Evolutionary conservation across 2,888 invertebrate species (phyloP).

Genomic region (Embidobia sp.): DNA sequence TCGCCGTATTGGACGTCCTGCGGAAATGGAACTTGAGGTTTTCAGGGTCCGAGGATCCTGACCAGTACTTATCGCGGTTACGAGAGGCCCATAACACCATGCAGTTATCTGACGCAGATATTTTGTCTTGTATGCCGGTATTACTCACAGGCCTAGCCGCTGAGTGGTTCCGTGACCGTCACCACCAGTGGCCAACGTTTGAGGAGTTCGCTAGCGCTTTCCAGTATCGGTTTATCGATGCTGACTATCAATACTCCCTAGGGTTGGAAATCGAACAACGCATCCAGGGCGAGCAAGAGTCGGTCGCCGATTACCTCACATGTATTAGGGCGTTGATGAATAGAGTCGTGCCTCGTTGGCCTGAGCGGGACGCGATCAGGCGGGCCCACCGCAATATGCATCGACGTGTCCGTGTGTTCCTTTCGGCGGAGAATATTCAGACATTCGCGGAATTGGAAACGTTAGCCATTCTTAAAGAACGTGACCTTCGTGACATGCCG

Average conservation of each 20-base stretch:
- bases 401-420: neutral
- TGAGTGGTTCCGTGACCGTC: neutral
- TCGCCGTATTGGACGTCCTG: neutral
- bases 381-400: neutral
- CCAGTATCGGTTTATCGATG: neutral
- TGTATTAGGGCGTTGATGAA: conserved; percentile 1
- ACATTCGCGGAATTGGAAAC: no score
- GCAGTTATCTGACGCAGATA: neutral
- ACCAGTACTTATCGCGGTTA: neutral
- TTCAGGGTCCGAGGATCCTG: neutral
- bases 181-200: neutral
- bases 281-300: neutral
- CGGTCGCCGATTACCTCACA: conserved; percentile 6
- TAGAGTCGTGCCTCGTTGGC: neutral
- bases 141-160: neutral
- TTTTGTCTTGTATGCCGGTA: neutral
- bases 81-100: neutral
- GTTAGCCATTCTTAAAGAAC: neutral
- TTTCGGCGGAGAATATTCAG: no score
- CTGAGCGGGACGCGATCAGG: neutral
- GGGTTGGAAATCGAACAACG: neutral
- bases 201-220: neutral
- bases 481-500: no score
- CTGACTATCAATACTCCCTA: neutral
- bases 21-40: neutral